Evolutionary conservation across 2,797 vertebrate species (phyloP).

Genomic region (Hydrophis major): DNA sequence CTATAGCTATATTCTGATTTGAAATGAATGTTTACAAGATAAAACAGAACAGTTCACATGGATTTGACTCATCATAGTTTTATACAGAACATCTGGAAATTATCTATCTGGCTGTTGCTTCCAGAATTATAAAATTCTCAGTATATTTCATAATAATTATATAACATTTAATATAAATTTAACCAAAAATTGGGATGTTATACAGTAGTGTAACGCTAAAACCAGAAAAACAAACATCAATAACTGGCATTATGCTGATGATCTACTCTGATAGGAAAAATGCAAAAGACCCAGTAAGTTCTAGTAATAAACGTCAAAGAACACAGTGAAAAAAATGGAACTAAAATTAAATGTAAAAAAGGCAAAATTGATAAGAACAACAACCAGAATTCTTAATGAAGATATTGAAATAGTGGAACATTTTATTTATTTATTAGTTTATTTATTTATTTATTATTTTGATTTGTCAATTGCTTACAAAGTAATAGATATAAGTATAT

Average conservation of each 20-base stretch:
- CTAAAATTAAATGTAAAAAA: not conserved
- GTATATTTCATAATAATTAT: not conserved
- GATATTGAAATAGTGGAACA: not conserved
- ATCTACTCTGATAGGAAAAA: not conserved
- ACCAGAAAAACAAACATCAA: not conserved
- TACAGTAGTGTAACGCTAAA: not conserved
- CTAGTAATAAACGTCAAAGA: not conserved
- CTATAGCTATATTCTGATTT: constrained; percentile 41
- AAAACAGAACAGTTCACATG: constrained; percentile 38
- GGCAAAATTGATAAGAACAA: not conserved
- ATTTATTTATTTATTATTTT: too few species aligned
- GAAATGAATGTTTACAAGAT: constrained; percentile 24
- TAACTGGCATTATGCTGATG: not conserved
- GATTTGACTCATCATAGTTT: not conserved
- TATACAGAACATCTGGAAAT: constrained; percentile 7
- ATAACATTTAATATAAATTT: constrained; percentile 7
- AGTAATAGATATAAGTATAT: too few species aligned
- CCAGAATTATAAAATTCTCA: constrained; percentile 26
- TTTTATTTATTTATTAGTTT: too few species aligned
- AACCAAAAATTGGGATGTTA: constrained; percentile 6
- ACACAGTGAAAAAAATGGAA: not conserved
- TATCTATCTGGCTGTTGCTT: constrained; percentile 11
- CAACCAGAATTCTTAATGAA: not conserved
- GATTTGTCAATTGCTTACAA: too few species aligned
- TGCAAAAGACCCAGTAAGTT: not conserved